phyloP scores from a whole-genome alignment of 2,888 invertebrate species.

The Dasysyrphus tricinctus region DNA sequence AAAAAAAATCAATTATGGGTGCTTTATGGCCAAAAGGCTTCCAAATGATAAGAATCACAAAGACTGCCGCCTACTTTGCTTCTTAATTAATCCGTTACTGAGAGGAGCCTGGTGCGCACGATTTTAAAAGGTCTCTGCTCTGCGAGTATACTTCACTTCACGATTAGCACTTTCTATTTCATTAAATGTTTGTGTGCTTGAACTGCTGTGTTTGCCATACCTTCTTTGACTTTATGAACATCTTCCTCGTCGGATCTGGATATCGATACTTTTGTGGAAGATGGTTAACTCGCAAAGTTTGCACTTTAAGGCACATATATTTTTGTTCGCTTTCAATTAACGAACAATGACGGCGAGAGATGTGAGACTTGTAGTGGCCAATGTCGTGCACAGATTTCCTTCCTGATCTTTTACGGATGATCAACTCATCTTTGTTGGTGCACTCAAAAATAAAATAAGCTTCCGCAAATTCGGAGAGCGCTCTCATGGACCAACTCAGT shows the following conservation, averaged over 20 bases:
- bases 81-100: not conserved
- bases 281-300: constrained; percentile 32
- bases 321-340: constrained; percentile 68
- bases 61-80: too few relatives aligned
- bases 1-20: not conserved
- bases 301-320: constrained; percentile 23
- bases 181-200: constrained; percentile 47
- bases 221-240: not conserved
- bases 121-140: constrained; percentile 34
- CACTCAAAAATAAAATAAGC: constrained; percentile 18
- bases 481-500: not conserved
- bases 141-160: constrained; percentile 6
- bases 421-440: constrained; percentile 16
- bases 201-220: constrained; percentile 1
- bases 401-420: constrained; percentile 47
- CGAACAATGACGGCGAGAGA: constrained; percentile 14
- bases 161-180: constrained; percentile 64
- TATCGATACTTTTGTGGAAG: constrained; percentile 58
- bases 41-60: not conserved
- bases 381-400: constrained; percentile 56
- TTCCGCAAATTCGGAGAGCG: constrained; percentile 27
- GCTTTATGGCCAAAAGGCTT: not conserved
- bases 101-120: constrained; percentile 27
- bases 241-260: constrained; percentile 49
- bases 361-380: constrained; percentile 31